A percentile compares a stretch with the other conserved stretches of the same genome.
Conservation (phyloP, 2,888 invertebrate genomes). For the Halictus quadricinctus region DNA sequence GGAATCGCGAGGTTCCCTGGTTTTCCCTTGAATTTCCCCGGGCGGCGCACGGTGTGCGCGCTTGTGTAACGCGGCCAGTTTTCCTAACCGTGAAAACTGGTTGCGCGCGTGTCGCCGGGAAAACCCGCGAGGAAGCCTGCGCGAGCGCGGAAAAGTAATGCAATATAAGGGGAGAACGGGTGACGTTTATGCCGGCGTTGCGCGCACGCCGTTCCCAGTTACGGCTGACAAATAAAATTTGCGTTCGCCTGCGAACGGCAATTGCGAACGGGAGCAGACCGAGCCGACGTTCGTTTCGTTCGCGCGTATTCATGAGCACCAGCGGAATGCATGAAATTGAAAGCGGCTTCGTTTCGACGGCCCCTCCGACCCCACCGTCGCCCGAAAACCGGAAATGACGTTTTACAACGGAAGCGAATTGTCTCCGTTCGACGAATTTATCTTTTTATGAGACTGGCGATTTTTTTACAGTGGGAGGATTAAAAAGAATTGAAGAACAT, state of each 20-base stretch:
- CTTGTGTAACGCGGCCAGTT: slow-evolving; percentile 16
- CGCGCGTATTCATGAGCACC: slow-evolving; percentile 29
- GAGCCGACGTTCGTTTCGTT: slow-evolving; percentile 11
- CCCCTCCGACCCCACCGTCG: neutral
- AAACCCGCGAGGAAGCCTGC: neutral
- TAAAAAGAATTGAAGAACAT: neutral
- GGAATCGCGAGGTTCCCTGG: neutral
- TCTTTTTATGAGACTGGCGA: neutral
- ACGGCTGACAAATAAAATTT: slow-evolving; percentile 56
- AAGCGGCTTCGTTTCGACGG: slow-evolving; percentile 10
- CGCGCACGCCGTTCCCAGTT: slow-evolving; percentile 33
- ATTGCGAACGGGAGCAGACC: slow-evolving; percentile 36
- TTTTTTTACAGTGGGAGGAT: neutral
- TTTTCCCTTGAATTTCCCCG: slow-evolving; percentile 39
- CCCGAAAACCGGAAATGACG: neutral
- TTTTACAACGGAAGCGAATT: neutral
- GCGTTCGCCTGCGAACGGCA: slow-evolving; percentile 43
- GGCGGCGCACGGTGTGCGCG: neutral
- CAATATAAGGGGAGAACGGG: slow-evolving; percentile 38
- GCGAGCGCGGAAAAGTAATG: slow-evolving; percentile 30
- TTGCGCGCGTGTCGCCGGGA: neutral
- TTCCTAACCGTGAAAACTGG: slow-evolving; percentile 20
- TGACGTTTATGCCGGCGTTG: slow-evolving; percentile 53
- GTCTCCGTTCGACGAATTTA: neutral
- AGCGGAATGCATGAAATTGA: slow-evolving; percentile 32